Percentiles rank a stretch among this genome's conserved stretches.
phyloP scores from a whole-genome alignment of 2,113 vertebrate genomes.

The Syrrhaptes paradoxus region DNA sequence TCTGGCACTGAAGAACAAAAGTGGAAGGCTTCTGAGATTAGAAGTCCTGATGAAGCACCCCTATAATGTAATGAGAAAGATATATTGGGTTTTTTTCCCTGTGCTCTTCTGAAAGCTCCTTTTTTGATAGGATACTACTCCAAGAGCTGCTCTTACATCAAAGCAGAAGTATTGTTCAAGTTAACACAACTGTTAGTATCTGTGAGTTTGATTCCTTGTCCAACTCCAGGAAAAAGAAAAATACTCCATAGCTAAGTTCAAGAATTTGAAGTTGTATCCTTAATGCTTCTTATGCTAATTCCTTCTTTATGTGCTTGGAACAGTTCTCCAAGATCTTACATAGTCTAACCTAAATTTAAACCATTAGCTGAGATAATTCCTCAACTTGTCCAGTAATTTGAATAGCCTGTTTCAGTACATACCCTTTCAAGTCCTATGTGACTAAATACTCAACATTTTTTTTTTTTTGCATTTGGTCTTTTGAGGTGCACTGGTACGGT shows the following conservation, averaged over 20 bases:
- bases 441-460: background rate
- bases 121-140: background rate
- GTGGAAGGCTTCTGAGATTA: background rate
- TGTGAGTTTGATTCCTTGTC: background rate
- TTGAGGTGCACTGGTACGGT: background rate
- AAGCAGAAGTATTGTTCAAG: background rate
- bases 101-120: background rate
- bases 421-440: background rate
- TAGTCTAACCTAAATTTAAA: background rate
- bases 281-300: background rate
- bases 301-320: background rate
- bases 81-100: accelerated
- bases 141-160: background rate
- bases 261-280: background rate
- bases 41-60: background rate
- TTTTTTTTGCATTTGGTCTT: background rate
- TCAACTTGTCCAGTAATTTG: background rate
- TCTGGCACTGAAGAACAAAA: background rate
- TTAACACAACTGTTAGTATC: background rate
- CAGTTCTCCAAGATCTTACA: background rate
- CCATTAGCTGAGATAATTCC: background rate
- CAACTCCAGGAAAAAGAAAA: background rate
- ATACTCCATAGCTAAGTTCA: background rate
- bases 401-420: background rate
- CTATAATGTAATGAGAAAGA: background rate